Conservation (phyloP, 2,113 vertebrate species). For the Gallinago media region DNA sequence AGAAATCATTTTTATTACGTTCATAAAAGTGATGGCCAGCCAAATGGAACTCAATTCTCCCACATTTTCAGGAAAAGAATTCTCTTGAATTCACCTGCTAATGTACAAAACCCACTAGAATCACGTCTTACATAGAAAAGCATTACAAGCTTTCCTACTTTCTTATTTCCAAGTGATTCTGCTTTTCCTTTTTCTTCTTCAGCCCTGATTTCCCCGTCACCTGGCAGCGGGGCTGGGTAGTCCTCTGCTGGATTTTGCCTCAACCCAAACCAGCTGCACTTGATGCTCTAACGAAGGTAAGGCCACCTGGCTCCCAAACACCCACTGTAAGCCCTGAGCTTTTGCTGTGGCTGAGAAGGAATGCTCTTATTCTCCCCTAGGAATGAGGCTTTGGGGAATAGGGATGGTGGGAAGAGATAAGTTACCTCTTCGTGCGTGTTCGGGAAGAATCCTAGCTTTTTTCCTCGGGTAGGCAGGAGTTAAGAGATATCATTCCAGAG, state of each 20-base stretch:
- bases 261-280: background rate
- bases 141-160: background rate
- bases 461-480: background rate
- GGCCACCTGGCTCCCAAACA: rapidly evolving
- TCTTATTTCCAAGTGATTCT: background rate
- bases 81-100: background rate
- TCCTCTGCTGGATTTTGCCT: background rate
- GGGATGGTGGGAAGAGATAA: rapidly evolving
- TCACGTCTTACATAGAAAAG: background rate
- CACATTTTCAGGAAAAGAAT: background rate
- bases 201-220: background rate
- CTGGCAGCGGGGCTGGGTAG: rapidly evolving
- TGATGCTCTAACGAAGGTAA: rapidly evolving
- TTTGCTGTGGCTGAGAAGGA: rapidly evolving
- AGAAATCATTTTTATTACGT: rapidly evolving
- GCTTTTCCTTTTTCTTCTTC: background rate
- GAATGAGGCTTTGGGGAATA: rapidly evolving
- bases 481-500: background rate
- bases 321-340: rapidly evolving
- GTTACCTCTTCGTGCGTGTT: background rate
- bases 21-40: background rate
- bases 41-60: background rate
- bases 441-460: background rate
- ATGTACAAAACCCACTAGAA: background rate
- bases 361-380: rapidly evolving